A percentile compares a stretch with the other conserved stretches of the same genome.
These are phyloP conservation scores for Melanotaenia nigrans DNA, from an alignment of 2,797 vertebrate genomes.

Conservation along the genomic window DNA sequence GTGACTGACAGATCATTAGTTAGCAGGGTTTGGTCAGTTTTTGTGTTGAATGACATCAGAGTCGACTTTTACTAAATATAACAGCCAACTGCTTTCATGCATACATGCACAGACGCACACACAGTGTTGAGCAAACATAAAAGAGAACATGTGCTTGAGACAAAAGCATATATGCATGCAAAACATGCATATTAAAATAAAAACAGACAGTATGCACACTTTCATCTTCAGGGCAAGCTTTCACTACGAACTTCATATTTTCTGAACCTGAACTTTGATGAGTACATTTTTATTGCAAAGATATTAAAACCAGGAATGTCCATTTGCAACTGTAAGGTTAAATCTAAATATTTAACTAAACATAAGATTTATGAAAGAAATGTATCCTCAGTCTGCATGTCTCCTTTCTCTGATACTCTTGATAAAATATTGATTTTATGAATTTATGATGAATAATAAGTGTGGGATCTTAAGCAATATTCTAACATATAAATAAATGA, in stretches of 20 bases:
- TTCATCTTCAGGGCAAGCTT: constrained; percentile 5
- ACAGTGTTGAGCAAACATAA: background rate
- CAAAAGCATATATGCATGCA: background rate
- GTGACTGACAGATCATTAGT: constrained; percentile 73
- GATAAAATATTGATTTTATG: constrained; percentile 2
- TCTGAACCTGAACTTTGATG: constrained; percentile 41
- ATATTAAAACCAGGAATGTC: background rate
- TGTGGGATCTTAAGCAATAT: constrained; percentile 1
- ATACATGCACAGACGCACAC: background rate
- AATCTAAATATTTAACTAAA: background rate
- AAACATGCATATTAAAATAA: background rate
- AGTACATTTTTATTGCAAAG: background rate
- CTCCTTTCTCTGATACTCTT: background rate
- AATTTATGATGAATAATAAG: background rate
- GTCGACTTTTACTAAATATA: constrained; percentile 62
- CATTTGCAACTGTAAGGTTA: background rate
- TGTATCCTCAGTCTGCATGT: background rate
- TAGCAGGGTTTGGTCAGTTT: constrained; percentile 68
- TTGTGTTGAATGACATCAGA: constrained; percentile 66
- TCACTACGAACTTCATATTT: constrained; percentile 8
- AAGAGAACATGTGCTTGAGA: background rate
- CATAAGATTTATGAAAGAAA: background rate
- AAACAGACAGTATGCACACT: background rate
- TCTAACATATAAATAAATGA: constrained; percentile 13
- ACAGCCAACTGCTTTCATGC: constrained; percentile 41